These are phyloP conservation scores for Podarcis lilfordi DNA, from an alignment of 2,797 vertebrate species.

Conservation along the genomic window DNA sequence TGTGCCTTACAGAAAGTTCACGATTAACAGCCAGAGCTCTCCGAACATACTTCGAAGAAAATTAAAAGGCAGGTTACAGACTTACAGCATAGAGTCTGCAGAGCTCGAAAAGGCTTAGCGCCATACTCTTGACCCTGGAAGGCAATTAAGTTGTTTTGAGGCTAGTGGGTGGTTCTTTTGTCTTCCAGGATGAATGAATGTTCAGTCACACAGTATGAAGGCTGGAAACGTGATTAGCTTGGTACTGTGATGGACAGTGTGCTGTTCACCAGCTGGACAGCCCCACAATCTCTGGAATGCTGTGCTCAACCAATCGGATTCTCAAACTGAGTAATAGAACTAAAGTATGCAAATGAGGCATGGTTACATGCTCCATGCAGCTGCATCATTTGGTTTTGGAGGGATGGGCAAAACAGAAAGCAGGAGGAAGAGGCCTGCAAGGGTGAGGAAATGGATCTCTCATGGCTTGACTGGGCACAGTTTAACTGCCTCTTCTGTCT, in stretches of 20 bases:
- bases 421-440: not conserved
- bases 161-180: not conserved
- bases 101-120: not conserved
- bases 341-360: not conserved
- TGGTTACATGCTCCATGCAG: not conserved
- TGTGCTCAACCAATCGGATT: not conserved
- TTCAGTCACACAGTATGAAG: accelerated
- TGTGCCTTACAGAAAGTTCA: not conserved
- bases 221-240: accelerated
- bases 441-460: not conserved
- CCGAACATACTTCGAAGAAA: slow-evolving; percentile 31
- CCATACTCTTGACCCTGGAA: not conserved
- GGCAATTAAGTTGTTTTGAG: slow-evolving; percentile 26
- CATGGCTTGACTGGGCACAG: not conserved
- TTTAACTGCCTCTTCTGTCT: slow-evolving; percentile 20
- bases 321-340: not conserved
- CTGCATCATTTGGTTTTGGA: not conserved
- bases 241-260: accelerated
- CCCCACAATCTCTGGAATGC: not conserved
- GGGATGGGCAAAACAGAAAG: not conserved
- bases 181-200: accelerated
- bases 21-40: not conserved
- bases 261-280: accelerated
- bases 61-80: slow-evolving; percentile 17
- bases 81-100: not conserved